Conservation (phyloP, 2,113 vertebrate species). For the Prochilodus magdalenae region DNA sequence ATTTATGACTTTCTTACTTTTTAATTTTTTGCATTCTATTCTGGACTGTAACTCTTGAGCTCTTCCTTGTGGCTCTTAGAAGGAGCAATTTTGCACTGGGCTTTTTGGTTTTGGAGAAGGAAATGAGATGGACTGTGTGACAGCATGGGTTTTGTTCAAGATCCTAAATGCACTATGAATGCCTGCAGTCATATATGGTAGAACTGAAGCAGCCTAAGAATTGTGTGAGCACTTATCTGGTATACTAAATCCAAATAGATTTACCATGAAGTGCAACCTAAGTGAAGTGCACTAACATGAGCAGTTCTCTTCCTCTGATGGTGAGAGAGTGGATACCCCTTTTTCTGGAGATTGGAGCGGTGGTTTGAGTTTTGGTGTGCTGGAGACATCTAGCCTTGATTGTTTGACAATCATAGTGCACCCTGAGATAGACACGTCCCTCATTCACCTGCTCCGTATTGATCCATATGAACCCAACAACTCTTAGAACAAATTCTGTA, state of each 20-base stretch:
- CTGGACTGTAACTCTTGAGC: slow-evolving; percentile 9
- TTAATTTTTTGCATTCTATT: slow-evolving; percentile 40
- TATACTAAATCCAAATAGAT: background rate
- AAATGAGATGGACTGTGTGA: slow-evolving; percentile 52
- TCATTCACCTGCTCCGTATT: slow-evolving; percentile 6
- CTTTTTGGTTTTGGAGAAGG: slow-evolving; percentile 56
- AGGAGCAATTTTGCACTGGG: slow-evolving; percentile 41
- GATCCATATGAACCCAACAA: slow-evolving; percentile 13
- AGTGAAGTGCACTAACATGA: background rate
- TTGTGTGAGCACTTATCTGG: slow-evolving; percentile 34
- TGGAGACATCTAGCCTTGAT: slow-evolving; percentile 17
- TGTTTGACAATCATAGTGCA: slow-evolving; percentile 45
- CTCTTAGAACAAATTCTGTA: slow-evolving; percentile 23
- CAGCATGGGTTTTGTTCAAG: slow-evolving; percentile 43
- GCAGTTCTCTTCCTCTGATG: background rate
- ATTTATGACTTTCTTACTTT: slow-evolving; percentile 58
- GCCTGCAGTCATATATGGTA: slow-evolving; percentile 3
- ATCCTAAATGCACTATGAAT: slow-evolving; percentile 23
- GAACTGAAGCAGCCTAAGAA: background rate
- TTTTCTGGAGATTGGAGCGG: slow-evolving; percentile 1
- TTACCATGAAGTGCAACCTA: slow-evolving; percentile 12
- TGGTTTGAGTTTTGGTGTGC: slow-evolving; percentile 23
- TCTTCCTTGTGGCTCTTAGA: slow-evolving; percentile 43
- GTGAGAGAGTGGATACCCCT: slow-evolving; percentile 12
- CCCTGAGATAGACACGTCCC: slow-evolving; percentile 22